These are phyloP conservation scores for Adrianichthys oophorus DNA, from an alignment of 2,797 vertebrate species.

Conservation along the genomic window DNA sequence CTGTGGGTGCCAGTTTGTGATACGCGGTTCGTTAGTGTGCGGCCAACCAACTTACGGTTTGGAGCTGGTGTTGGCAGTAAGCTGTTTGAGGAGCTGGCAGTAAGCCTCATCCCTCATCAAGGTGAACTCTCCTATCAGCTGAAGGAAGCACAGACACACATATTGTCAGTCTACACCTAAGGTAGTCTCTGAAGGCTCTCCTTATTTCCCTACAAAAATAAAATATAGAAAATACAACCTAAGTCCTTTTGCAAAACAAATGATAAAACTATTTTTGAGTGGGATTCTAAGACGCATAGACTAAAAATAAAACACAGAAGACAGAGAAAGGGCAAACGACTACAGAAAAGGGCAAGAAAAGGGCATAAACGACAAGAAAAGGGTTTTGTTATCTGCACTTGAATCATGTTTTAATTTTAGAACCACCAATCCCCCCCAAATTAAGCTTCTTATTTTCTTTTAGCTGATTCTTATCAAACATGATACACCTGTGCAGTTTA, in stretches of 20 bases:
- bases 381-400: background rate
- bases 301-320: conserved; percentile 3
- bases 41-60: conserved; percentile 83
- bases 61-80: conserved; percentile 90
- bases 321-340: background rate
- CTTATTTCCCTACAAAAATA: background rate
- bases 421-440: background rate
- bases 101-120: conserved; percentile 93
- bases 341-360: conserved; percentile 1
- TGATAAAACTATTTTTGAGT: no score
- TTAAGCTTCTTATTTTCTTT: background rate
- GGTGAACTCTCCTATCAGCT: conserved; percentile 88
- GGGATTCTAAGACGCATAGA: background rate
- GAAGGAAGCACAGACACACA: conserved; percentile 26
- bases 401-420: background rate
- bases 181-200: background rate
- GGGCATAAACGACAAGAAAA: background rate
- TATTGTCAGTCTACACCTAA: background rate
- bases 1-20: conserved; percentile 9
- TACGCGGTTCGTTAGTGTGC: conserved; percentile 3
- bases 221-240: no score
- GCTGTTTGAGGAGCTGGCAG: conserved; percentile 95
- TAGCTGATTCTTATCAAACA: background rate
- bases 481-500: background rate
- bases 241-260: no score